Evolutionary conservation across 2,797 vertebrate genomes (phyloP).

Genomic region (Sebastolobus alascanus): DNA sequence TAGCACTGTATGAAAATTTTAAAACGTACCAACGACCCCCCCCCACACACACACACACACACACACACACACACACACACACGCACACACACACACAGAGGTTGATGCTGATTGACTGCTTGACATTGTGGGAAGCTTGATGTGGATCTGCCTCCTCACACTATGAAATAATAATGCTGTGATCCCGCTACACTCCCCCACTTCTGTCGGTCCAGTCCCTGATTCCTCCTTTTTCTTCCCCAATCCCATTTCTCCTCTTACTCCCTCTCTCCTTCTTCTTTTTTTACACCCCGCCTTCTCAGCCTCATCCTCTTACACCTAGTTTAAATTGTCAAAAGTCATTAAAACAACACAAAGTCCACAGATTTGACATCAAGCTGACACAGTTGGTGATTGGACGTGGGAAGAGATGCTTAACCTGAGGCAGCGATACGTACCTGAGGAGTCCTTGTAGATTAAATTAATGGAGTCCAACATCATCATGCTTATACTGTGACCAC

Average conservation of each 20-base stretch:
- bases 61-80: constrained; percentile 17
- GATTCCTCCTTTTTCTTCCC: not conserved
- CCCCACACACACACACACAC: not conserved
- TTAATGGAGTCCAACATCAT: not conserved
- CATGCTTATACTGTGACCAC: not conserved
- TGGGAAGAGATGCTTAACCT: not conserved
- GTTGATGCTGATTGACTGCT: constrained; percentile 61
- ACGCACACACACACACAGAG: constrained; percentile 21
- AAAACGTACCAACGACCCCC: constrained; percentile 24
- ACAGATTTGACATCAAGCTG: not conserved
- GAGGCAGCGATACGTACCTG: not conserved
- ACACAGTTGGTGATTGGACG: not conserved
- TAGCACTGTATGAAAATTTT: constrained; percentile 72
- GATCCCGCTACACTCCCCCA: constrained; percentile 6
- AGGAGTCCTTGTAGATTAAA: too few relatives aligned
- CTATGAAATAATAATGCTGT: constrained; percentile 75
- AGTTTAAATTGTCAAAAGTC: not conserved
- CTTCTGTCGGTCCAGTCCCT: constrained; percentile 12
- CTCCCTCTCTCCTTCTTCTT: not conserved
- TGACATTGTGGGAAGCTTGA: constrained; percentile 67
- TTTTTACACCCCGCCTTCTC: not conserved
- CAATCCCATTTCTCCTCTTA: not conserved
- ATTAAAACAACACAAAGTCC: not conserved
- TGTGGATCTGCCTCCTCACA: constrained; percentile 51
- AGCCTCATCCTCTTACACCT: not conserved